Conservation (phyloP, 92 coral and sea anemone genomes). For the Phenganax stokvisi region DNA sequence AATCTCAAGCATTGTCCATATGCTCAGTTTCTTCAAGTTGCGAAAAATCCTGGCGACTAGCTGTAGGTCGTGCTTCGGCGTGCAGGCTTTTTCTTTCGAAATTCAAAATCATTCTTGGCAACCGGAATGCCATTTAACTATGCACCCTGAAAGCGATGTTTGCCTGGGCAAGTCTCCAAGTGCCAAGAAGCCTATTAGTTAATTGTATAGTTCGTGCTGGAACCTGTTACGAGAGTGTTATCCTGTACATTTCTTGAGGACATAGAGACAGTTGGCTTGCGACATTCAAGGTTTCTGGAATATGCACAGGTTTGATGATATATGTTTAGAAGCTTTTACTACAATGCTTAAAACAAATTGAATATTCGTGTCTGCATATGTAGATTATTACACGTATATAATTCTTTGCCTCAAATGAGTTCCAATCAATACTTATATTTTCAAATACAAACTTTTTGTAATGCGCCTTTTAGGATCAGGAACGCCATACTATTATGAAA, state of each 20-base stretch:
- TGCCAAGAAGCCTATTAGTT: neutral
- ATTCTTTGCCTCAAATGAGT: too few species aligned
- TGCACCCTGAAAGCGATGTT: neutral
- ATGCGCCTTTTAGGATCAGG: too few species aligned
- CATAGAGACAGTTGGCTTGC: neutral
- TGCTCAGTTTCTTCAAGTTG: neutral
- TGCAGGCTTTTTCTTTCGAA: neutral
- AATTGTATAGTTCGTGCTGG: neutral
- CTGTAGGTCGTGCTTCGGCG: neutral
- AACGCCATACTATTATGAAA: too few species aligned
- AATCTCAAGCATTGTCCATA: neutral
- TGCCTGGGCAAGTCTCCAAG: slow-evolving; percentile 7
- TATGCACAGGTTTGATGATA: too few species aligned
- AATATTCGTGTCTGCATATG: too few species aligned
- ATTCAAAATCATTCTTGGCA: neutral
- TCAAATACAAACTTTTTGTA: too few species aligned
- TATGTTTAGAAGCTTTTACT: too few species aligned
- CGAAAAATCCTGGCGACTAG: neutral
- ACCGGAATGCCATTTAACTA: neutral
- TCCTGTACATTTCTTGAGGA: neutral
- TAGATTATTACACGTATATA: too few species aligned
- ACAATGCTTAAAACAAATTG: too few species aligned
- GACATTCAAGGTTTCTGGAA: neutral
- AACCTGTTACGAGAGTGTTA: neutral
- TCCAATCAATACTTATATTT: too few species aligned